Percentiles rank a stretch among this genome's conserved stretches.
Evolutionary conservation across 2,888 invertebrate species (phyloP).

Genomic region (Phengaris alcon): DNA sequence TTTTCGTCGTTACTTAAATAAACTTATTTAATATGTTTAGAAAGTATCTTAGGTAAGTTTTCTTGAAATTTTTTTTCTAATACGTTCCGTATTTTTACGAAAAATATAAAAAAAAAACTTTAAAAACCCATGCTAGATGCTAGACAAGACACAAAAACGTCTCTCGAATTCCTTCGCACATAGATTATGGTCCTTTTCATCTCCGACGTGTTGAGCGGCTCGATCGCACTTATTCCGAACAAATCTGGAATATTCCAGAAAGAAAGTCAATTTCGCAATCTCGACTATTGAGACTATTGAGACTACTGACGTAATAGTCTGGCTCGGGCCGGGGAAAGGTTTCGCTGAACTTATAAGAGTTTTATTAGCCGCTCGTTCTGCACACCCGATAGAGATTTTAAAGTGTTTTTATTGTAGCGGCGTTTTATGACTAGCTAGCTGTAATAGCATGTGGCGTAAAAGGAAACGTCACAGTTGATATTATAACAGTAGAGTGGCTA

Average conservation of each 20-base stretch:
- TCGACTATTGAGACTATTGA: slow-evolving; percentile 11
- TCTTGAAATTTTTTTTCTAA: too few species aligned
- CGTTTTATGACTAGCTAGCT: background rate
- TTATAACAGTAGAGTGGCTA: background rate
- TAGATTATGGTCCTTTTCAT: slow-evolving; percentile 3
- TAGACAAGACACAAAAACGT: background rate
- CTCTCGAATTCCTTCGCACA: background rate
- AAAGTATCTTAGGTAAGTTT: too few species aligned
- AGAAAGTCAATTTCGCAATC: slow-evolving; percentile 27
- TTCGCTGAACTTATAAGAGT: slow-evolving; percentile 23
- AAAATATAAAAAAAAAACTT: background rate
- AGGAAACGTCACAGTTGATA: background rate
- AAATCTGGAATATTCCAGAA: slow-evolving; percentile 26
- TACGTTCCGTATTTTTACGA: too few species aligned
- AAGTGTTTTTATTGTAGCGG: slow-evolving; percentile 20
- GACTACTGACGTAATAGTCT: slow-evolving; percentile 22
- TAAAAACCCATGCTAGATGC: background rate
- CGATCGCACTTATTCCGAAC: slow-evolving; percentile 5
- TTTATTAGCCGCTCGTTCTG: slow-evolving; percentile 18
- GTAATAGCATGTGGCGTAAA: background rate
- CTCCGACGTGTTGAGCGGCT: slow-evolving; percentile 4
- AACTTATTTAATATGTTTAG: background rate
- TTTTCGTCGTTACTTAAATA: background rate
- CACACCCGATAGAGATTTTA: slow-evolving; percentile 17
- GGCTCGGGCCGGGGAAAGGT: slow-evolving; percentile 1